A percentile compares a stretch with the other conserved stretches of the same genome.
Evolutionary conservation across 92 coral and sea anemone species (phyloP).

Genomic region (Metridium senile): DNA sequence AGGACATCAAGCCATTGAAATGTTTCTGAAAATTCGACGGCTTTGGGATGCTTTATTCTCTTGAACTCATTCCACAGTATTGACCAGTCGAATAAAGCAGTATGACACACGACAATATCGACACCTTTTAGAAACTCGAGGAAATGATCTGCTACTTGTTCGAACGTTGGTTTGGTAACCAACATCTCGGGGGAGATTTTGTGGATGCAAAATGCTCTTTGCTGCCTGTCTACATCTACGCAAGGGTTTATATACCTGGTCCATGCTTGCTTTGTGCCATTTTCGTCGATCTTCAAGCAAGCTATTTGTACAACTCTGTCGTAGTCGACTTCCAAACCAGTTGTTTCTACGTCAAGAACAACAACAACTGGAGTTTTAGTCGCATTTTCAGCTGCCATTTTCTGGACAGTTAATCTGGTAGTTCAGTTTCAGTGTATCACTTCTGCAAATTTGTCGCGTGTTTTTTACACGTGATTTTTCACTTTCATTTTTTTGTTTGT

Average conservation of each 20-base stretch:
- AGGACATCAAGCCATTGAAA: slow-evolving; percentile 42
- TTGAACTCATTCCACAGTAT: slow-evolving; percentile 37
- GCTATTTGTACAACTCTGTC: slow-evolving; percentile 54
- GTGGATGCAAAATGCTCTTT: slow-evolving; percentile 22
- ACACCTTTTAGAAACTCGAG: slow-evolving; percentile 38
- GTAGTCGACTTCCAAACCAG: slow-evolving; percentile 26
- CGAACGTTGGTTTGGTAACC: slow-evolving; percentile 25
- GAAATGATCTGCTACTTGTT: slow-evolving; percentile 28
- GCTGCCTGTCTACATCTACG: slow-evolving; percentile 18
- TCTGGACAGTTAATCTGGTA: background rate
- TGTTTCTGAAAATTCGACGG: background rate
- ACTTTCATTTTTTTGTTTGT: slow-evolving; percentile 10
- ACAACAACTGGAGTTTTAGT: slow-evolving; percentile 15
- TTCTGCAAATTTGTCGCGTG: too few relatives aligned
- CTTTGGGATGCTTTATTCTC: background rate
- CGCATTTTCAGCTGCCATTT: background rate
- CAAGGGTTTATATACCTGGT: slow-evolving; percentile 43
- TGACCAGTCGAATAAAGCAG: slow-evolving; percentile 49
- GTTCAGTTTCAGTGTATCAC: background rate
- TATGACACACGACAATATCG: slow-evolving; percentile 35
- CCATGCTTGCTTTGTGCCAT: slow-evolving; percentile 28
- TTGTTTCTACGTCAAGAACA: slow-evolving; percentile 48
- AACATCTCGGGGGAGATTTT: slow-evolving; percentile 46
- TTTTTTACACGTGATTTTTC: too few relatives aligned
- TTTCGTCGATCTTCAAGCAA: slow-evolving; percentile 35